Evolutionary conservation across 1,140 invertebrate species (phyloP).

Genomic region (Hycleus phaleratus): DNA sequence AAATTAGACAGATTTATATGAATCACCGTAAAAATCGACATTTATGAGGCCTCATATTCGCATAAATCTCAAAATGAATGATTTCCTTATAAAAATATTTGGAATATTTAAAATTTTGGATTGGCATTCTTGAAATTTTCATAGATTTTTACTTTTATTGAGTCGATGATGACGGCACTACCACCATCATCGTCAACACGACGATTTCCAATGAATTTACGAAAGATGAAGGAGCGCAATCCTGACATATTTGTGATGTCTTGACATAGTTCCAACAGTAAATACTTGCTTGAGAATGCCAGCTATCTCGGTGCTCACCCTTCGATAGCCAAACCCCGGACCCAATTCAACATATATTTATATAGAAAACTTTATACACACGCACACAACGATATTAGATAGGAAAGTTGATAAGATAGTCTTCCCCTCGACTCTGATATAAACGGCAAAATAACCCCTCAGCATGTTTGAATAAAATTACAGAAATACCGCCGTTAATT

Average conservation of each 20-base stretch:
- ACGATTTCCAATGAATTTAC: too few species aligned
- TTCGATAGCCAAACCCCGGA: slow-evolving; percentile 11
- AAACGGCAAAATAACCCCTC: neutral
- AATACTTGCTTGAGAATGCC: slow-evolving; percentile 24
- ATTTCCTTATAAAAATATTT: too few species aligned
- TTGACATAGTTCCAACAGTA: slow-evolving; percentile 27
- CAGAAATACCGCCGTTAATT: too few species aligned
- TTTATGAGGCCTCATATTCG: too few species aligned
- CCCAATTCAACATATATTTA: neutral
- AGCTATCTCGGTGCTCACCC: slow-evolving; percentile 9
- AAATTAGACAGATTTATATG: too few species aligned
- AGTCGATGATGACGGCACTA: too few species aligned
- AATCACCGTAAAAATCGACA: too few species aligned
- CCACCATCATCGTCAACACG: too few species aligned
- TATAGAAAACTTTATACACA: neutral
- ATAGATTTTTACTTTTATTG: too few species aligned
- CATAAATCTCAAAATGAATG: too few species aligned
- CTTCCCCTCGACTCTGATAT: neutral
- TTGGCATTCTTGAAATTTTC: too few species aligned
- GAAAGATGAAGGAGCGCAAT: slow-evolving; percentile 23
- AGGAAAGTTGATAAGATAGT: neutral
- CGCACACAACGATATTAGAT: neutral
- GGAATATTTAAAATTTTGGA: too few species aligned
- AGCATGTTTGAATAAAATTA: neutral
- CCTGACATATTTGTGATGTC: slow-evolving; percentile 30